A percentile compares a stretch with the other conserved stretches of the same genome.
phyloP scores from a whole-genome alignment of 1,140 invertebrate genomes.

The Tribolium madens region DNA sequence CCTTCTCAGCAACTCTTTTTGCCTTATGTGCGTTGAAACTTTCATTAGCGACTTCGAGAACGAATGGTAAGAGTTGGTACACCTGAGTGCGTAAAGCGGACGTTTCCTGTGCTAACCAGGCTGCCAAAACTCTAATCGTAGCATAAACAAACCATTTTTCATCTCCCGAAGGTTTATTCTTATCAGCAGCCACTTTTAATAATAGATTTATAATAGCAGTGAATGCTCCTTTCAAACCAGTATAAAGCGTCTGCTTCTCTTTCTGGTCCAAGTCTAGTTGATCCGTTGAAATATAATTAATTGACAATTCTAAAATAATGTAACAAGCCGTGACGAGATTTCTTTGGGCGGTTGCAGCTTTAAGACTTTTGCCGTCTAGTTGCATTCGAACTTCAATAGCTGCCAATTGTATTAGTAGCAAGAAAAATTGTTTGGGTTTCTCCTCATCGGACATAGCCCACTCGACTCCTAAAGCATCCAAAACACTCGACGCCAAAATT shows the following conservation, averaged over 20 bases:
- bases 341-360: conserved; percentile 79
- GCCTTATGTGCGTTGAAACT: conserved; percentile 80
- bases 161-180: conserved; percentile 72
- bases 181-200: conserved; percentile 79
- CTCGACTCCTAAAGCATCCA: conserved; percentile 86
- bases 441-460: conserved; percentile 85
- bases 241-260: conserved; percentile 90
- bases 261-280: conserved; percentile 87
- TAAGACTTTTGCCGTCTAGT: conserved; percentile 86
- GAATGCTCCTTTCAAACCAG: conserved; percentile 91
- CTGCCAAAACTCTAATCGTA: conserved; percentile 84
- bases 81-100: conserved; percentile 88
- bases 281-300: conserved; percentile 85
- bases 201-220: conserved; percentile 83
- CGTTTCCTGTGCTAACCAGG: conserved; percentile 93
- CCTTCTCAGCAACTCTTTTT: conserved; percentile 74
- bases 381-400: conserved; percentile 95
- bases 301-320: conserved; percentile 82
- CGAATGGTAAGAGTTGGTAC: conserved; percentile 82
- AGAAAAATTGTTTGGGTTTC: conserved; percentile 84
- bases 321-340: conserved; percentile 88
- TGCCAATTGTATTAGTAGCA: conserved; percentile 86
- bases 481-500: conserved; percentile 81
- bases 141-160: conserved; percentile 84
- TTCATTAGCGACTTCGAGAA: conserved; percentile 83